Percentiles rank a stretch among this genome's conserved stretches.
Conservation (phyloP, 2,888 invertebrate genomes). For the Agrilus mali region DNA sequence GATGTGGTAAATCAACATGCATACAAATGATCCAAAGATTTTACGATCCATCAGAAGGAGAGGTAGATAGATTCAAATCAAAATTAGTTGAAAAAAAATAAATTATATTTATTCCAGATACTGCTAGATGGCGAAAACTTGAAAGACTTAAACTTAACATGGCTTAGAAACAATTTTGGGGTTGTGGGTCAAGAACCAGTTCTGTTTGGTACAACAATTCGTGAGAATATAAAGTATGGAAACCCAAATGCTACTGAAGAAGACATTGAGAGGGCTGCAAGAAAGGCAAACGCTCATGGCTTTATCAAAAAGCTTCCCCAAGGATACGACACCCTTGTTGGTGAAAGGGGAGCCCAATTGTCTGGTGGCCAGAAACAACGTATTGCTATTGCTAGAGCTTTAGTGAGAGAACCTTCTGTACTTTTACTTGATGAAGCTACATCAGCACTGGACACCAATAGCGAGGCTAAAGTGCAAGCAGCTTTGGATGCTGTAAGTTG, state of each 20-base stretch:
- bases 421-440: slow-evolving; percentile 79
- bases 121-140: slow-evolving; percentile 55
- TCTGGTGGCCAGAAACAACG: slow-evolving; percentile 88
- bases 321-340: slow-evolving; percentile 74
- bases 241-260: slow-evolving; percentile 48
- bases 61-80: slow-evolving; percentile 35
- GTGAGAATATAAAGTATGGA: slow-evolving; percentile 74
- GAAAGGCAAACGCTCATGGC: slow-evolving; percentile 63
- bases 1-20: slow-evolving; percentile 69
- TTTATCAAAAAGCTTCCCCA: slow-evolving; percentile 63
- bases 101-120: slow-evolving; percentile 39
- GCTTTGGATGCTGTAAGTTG: slow-evolving; percentile 54
- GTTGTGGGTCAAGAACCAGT: slow-evolving; percentile 87
- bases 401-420: slow-evolving; percentile 69
- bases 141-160: slow-evolving; percentile 60
- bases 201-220: slow-evolving; percentile 71
- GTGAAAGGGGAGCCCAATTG: slow-evolving; percentile 70
- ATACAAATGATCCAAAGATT: slow-evolving; percentile 61
- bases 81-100: background rate
- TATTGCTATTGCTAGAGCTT: slow-evolving; percentile 79
- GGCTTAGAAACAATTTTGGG: slow-evolving; percentile 70
- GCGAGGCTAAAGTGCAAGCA: slow-evolving; percentile 76
- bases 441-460: slow-evolving; percentile 75
- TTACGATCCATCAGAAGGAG: slow-evolving; percentile 56
- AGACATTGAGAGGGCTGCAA: slow-evolving; percentile 57